phyloP scores from a whole-genome alignment of 2,113 vertebrate genomes.

The Osmerus mordax region DNA sequence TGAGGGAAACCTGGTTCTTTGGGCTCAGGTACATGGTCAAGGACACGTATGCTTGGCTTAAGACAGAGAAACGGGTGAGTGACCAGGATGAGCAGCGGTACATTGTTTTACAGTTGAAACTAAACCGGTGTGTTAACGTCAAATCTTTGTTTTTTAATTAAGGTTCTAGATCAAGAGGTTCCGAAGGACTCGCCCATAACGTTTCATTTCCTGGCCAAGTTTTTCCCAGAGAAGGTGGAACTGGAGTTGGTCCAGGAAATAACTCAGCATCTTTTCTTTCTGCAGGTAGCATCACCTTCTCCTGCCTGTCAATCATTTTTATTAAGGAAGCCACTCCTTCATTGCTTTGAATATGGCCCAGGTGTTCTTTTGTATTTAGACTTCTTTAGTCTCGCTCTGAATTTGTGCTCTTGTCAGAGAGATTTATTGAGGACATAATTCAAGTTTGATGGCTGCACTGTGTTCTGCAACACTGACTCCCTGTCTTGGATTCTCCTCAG shows the following conservation, averaged over 20 bases:
- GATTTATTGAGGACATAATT: conserved; percentile 4
- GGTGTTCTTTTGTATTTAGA: neutral
- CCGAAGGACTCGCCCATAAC: conserved; percentile 89
- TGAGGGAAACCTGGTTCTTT: conserved; percentile 93
- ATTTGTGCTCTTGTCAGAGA: neutral
- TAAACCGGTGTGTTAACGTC: neutral
- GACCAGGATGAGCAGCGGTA: neutral
- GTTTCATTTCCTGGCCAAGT: conserved; percentile 89
- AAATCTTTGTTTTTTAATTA: neutral
- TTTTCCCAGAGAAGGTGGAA: conserved; percentile 92
- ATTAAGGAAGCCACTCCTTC: neutral
- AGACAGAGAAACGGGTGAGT: conserved; percentile 86
- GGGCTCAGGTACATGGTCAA: conserved; percentile 85
- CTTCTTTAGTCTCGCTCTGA: neutral
- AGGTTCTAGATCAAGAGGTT: conserved; percentile 92
- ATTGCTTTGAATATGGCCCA: too few species aligned
- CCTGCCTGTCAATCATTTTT: neutral
- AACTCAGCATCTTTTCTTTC: conserved; percentile 92
- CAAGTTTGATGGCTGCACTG: neutral
- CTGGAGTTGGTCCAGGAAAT: conserved; percentile 93
- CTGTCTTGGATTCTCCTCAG: conserved; percentile 55
- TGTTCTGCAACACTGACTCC: neutral
- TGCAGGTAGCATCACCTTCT: conserved; percentile 75
- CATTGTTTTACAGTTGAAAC: neutral
- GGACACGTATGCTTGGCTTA: conserved; percentile 87